Evolutionary conservation across 1,140 invertebrate genomes (phyloP).

Genomic region (Drosophila virilis): DNA sequence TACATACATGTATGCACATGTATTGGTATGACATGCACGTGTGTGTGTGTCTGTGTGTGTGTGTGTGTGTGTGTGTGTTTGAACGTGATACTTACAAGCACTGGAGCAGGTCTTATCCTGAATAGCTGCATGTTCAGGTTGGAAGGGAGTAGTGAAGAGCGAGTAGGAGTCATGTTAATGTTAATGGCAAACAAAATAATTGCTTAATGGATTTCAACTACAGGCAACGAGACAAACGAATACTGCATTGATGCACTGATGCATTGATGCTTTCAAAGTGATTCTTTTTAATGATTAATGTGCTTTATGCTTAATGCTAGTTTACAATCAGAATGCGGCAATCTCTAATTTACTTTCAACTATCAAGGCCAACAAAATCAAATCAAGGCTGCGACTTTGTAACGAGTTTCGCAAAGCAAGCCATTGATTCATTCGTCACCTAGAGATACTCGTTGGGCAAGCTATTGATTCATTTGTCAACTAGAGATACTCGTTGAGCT

Average conservation of each 20-base stretch:
- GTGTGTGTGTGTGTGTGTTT: slow-evolving; percentile 35
- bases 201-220: slow-evolving; percentile 49
- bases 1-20: slow-evolving; percentile 39
- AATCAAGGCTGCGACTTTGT: neutral
- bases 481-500: neutral
- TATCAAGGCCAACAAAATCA: neutral
- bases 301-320: slow-evolving; percentile 3
- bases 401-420: neutral
- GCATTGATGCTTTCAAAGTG: neutral
- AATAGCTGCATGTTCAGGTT: slow-evolving; percentile 90
- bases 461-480: neutral
- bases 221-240: neutral
- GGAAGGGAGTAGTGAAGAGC: slow-evolving; percentile 28
- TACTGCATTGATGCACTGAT: neutral
- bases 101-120: slow-evolving; percentile 98
- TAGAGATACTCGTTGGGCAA: neutral
- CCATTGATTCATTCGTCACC: neutral
- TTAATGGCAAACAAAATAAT: slow-evolving; percentile 44
- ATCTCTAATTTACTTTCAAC: neutral
- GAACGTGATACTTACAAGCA: slow-evolving; percentile 93
- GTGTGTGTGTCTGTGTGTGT: slow-evolving; percentile 29
- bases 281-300: slow-evolving; percentile 5
- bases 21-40: slow-evolving; percentile 4
- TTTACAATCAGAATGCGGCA: neutral
- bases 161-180: slow-evolving; percentile 46